Evolutionary conservation across 2,888 invertebrate species (phyloP).

Genomic region (Eupelmus urozonus): DNA sequence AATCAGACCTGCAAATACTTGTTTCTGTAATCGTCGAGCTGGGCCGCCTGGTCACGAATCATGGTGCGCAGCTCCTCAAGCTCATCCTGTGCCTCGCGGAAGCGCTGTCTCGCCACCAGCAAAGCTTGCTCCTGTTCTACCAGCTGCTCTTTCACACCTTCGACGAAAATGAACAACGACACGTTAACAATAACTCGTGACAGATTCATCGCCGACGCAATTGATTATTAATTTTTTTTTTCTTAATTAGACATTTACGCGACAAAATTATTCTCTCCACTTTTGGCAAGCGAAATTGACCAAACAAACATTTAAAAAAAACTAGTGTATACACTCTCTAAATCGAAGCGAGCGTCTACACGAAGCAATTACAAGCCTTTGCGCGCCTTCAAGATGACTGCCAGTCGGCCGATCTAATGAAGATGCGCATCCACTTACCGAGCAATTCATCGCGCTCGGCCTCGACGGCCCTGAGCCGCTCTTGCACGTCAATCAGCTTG

Average conservation of each 20-base stretch:
- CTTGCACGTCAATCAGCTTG: constrained; percentile 81
- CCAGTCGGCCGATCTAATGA: no score
- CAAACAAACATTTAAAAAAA: no score
- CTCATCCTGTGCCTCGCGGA: constrained; percentile 81
- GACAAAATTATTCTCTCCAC: no score
- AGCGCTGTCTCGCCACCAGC: constrained; percentile 79
- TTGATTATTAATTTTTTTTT: no score
- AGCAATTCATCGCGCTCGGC: constrained; percentile 74
- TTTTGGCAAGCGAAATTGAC: constrained; percentile 5
- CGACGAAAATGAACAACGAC: constrained; percentile 12
- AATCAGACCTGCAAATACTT: constrained; percentile 77
- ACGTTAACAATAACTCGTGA: not conserved
- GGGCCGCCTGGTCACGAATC: constrained; percentile 83
- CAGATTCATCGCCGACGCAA: no score
- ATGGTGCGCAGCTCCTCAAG: constrained; percentile 80
- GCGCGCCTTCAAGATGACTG: no score
- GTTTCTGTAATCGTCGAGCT: constrained; percentile 84
- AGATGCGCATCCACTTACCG: constrained; percentile 55
- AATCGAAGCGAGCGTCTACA: no score
- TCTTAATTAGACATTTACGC: no score
- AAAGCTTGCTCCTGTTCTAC: constrained; percentile 82
- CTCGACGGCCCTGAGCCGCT: constrained; percentile 77
- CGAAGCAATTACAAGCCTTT: no score
- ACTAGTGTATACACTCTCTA: no score
- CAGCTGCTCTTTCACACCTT: constrained; percentile 82